Evolutionary conservation across 2,888 invertebrate genomes (phyloP).

Genomic region (Diaphora mendica): DNA sequence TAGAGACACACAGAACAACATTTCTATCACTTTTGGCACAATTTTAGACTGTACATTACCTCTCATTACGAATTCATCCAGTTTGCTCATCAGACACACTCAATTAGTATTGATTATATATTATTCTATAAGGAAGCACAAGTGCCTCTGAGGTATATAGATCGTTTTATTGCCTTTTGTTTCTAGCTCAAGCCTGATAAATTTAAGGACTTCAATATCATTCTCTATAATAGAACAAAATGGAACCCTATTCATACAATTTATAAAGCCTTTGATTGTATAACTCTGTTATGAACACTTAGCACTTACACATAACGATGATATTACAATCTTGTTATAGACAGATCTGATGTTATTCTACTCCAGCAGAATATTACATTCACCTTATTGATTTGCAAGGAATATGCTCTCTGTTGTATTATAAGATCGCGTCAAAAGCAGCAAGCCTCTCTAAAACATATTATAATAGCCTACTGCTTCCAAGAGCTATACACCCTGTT

Average conservation of each 20-base stretch:
- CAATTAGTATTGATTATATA: constrained; percentile 64
- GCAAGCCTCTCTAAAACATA: constrained; percentile 84
- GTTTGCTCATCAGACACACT: constrained; percentile 64
- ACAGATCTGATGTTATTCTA: constrained; percentile 82
- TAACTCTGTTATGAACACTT: constrained; percentile 67
- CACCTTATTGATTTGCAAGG: constrained; percentile 63
- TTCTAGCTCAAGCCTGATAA: constrained; percentile 58
- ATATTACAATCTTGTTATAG: constrained; percentile 70
- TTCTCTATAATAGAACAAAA: constrained; percentile 62
- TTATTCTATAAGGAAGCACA: constrained; percentile 75
- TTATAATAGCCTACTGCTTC: constrained; percentile 80
- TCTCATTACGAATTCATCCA: constrained; percentile 48
- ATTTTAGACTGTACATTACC: constrained; percentile 58
- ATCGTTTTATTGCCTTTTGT: constrained; percentile 69
- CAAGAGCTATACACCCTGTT: constrained; percentile 73
- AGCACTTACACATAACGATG: constrained; percentile 68
- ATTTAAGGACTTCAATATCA: constrained; percentile 57
- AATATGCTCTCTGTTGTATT: constrained; percentile 79
- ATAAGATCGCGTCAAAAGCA: constrained; percentile 75
- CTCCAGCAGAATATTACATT: constrained; percentile 66
- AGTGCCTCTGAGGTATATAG: constrained; percentile 81
- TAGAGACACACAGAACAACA: constrained; percentile 34
- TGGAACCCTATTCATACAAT: constrained; percentile 56
- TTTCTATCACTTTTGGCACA: constrained; percentile 75
- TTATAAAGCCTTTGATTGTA: constrained; percentile 57